Conservation (phyloP, 2,888 invertebrate genomes). For the Ophioninae sp. region DNA sequence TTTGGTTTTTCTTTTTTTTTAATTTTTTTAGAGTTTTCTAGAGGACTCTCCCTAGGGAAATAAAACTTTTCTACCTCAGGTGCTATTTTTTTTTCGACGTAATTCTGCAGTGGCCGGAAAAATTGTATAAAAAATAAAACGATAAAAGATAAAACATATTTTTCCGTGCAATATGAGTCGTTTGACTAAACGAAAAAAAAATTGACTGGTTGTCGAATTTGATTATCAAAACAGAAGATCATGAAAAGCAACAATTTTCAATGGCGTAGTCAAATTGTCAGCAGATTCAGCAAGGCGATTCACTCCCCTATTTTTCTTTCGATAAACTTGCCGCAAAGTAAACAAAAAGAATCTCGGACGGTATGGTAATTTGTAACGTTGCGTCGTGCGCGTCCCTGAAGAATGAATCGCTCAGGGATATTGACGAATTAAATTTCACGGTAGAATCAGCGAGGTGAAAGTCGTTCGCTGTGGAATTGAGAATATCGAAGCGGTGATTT, state of each 20-base stretch:
- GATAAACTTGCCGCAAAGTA: not conserved
- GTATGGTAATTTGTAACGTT: constrained; percentile 24
- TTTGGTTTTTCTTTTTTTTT: too few relatives aligned
- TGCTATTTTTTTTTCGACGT: too few relatives aligned
- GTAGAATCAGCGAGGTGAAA: constrained; percentile 46
- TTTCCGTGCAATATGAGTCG: too few relatives aligned
- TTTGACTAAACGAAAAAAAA: too few relatives aligned
- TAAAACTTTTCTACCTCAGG: too few relatives aligned
- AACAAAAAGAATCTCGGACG: not conserved
- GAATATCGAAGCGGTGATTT: constrained; percentile 37
- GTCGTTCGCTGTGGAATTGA: constrained; percentile 32
- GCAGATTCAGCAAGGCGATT: not conserved
- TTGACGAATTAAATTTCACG: constrained; percentile 60
- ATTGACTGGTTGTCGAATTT: too few relatives aligned
- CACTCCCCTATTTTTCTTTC: not conserved
- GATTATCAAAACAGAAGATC: too few relatives aligned
- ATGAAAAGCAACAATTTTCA: not conserved
- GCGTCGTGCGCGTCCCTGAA: constrained; percentile 20
- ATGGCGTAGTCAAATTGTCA: not conserved
- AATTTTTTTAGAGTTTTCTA: too few relatives aligned
- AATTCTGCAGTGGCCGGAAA: too few relatives aligned
- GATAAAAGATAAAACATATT: too few relatives aligned
- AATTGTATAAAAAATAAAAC: too few relatives aligned
- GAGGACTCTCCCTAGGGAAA: too few relatives aligned
- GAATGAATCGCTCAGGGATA: constrained; percentile 57